Percentiles rank a stretch among this genome's conserved stretches.
Evolutionary conservation across 2,888 invertebrate species (phyloP).

Genomic region (Augochlorella aurata): DNA sequence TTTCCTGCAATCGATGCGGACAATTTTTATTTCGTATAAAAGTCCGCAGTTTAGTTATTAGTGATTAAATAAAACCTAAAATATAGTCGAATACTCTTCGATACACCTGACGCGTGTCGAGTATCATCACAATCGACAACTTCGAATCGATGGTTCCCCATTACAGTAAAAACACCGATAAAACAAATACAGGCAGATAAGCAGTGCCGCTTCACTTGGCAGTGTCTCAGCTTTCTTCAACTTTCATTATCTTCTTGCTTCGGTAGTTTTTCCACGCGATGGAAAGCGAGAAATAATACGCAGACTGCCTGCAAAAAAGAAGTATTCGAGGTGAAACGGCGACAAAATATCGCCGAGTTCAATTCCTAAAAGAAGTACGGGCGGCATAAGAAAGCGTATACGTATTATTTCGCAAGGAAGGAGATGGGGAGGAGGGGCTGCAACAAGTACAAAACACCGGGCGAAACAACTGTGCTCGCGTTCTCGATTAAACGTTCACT

Average conservation of each 20-base stretch:
- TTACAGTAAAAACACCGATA: neutral
- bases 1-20: too few species aligned
- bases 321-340: neutral
- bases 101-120: neutral
- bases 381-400: neutral
- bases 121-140: neutral
- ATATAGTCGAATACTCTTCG: too few species aligned
- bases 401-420: slow-evolving; percentile 9
- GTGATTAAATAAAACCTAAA: too few species aligned
- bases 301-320: neutral
- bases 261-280: neutral
- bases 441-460: slow-evolving; percentile 22
- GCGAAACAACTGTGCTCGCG: slow-evolving; percentile 11
- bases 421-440: neutral
- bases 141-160: neutral
- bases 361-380: neutral
- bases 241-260: slow-evolving; percentile 6
- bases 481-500: slow-evolving; percentile 18
- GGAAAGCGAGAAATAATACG: slow-evolving; percentile 1
- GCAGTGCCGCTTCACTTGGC: neutral
- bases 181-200: neutral
- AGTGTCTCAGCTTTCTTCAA: neutral
- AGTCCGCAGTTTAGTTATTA: too few species aligned
- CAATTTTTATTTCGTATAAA: too few species aligned
- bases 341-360: slow-evolving; percentile 23